Base-by-base conservation (phyloP, 2,113 vertebrate genomes). In the Symphodus melops region DNA sequence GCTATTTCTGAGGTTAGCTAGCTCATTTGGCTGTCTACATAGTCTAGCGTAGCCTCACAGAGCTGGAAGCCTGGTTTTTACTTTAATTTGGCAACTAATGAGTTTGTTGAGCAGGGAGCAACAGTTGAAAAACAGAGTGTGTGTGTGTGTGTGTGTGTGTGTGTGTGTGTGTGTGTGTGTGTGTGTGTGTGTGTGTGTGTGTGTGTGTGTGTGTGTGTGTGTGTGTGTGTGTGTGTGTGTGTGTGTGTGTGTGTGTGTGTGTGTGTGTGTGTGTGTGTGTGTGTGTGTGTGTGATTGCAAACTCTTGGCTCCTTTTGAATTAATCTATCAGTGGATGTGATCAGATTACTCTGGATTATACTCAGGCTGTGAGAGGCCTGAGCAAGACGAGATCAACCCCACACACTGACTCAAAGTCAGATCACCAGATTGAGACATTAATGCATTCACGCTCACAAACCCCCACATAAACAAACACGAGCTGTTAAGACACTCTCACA, bases 311-410 rank as follows among this genome's bases (percentile, higher is more conserved):
- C 44, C 21, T 60, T 85, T 61, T 28, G 62, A 79, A 53, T 66
- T 88, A 84, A 88, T 91, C 86, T 86, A 82, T 89, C 81, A 41
- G 66, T 74, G 78, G 71, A 68, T 89, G 85, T 85, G 69, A 86
- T 87, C 85, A 88, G 88, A 92, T 92, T 89, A 91, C 73, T 57
- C 49, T 79, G 82, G 84, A 86, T 92, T 91, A 87, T 86, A 64
- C 80, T 36, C 23, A 49, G 69, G 63, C 81, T 85, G 36, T 82
- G 71, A 69, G 58, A 84, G 63, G 72, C 73, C 77, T 33, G 39
- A 56, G 61, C 48, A 54, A 76, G 49, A 64, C 64, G 42, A n/a
- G 36, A 66, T 78, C 63, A 68, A 33, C 66, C 58, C 36, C 44
- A 56, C 67, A 56, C 71, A 59, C 46, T 17, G 19, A 60, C 60